These are phyloP conservation scores for Daboia siamensis DNA, from an alignment of 2,113 vertebrate genomes.

Conservation along the genomic window DNA sequence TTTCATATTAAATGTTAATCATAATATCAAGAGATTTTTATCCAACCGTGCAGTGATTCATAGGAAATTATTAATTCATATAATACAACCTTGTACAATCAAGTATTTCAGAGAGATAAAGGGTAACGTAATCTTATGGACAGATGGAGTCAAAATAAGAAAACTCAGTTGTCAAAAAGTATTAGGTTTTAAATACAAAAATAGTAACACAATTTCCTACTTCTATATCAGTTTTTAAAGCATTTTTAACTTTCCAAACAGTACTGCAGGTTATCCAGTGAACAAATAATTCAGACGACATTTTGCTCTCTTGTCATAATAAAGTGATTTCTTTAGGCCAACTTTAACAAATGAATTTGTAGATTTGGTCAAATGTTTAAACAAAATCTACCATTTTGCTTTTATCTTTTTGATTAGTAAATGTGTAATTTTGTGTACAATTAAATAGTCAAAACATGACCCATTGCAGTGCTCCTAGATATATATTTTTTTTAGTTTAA, in stretches of 20 bases:
- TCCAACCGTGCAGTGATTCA: not conserved
- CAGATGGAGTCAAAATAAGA: constrained; percentile 16
- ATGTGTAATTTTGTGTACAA: not conserved
- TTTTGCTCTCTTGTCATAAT: not conserved
- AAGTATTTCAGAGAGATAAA: not conserved
- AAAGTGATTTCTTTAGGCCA: not conserved
- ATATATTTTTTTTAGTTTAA: not conserved
- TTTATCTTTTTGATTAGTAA: not conserved
- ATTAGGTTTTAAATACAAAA: constrained; percentile 8
- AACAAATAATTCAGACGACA: not conserved
- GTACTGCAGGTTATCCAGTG: not conserved
- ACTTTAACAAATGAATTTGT: not conserved
- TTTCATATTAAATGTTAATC: constrained; percentile 28
- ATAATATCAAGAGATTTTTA: constrained; percentile 16
- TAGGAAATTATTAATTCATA: not conserved
- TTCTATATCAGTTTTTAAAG: not conserved
- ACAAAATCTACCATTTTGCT: not conserved
- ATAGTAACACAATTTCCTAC: not conserved
- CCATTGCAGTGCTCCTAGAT: not conserved
- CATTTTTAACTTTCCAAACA: not conserved
- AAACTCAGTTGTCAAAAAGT: constrained; percentile 5
- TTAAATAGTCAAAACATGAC: not conserved
- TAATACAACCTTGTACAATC: not conserved
- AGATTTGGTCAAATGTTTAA: not conserved
- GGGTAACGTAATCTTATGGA: not conserved